Evolutionary conservation across 2,888 invertebrate species (phyloP), one percentile per base, ranked within the genome.

Genomic region (Euplexia lucipara): DNA sequence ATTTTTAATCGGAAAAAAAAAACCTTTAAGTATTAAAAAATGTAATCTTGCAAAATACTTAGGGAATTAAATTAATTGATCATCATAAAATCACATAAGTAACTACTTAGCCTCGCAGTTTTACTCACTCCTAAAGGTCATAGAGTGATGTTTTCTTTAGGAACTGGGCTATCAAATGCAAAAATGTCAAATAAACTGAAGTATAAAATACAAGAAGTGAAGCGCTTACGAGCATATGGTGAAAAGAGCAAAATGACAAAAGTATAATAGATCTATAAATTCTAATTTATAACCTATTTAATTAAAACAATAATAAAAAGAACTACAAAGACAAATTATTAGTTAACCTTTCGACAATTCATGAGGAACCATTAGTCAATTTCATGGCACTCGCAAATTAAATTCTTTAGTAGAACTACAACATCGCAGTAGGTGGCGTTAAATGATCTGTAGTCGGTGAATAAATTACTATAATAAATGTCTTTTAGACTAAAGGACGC

Each of bases 351-450:
- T 49, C 9, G 8, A 64, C 53, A 63, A 59, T 53, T 51, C 32
- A 60, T 52, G 18, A 41, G 9, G 0, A 30, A 64, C 30, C 58
- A 75, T 75, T 66, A 68, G 42, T 69, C 61, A 75, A 69, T 65
- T 76, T 63, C 48, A 63, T 45, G 20, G 65, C 54, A 35, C 8
- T 52, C 4, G 63, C 66, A 22, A 78, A 79, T 68, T 51, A 22
- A 53, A 61, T 56, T 62, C 32, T 32, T 35, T 51, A 49, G 51
- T 51, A 49, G 51, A 35, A 44, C 45, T 37, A 56, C 62, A 52
- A 75, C 39, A 14, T 12, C 65, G 9, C 72, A 16, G 75, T 72
- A 51, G 68, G 75, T 49, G 75, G 48, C 54, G 34, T 6, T 14
- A 62, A 69, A 75, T 78, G 26, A 48, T 35, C 20, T 63, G 54